Conservation (phyloP, 2,888 invertebrate genomes). For the Ochropleura leucogaster region DNA sequence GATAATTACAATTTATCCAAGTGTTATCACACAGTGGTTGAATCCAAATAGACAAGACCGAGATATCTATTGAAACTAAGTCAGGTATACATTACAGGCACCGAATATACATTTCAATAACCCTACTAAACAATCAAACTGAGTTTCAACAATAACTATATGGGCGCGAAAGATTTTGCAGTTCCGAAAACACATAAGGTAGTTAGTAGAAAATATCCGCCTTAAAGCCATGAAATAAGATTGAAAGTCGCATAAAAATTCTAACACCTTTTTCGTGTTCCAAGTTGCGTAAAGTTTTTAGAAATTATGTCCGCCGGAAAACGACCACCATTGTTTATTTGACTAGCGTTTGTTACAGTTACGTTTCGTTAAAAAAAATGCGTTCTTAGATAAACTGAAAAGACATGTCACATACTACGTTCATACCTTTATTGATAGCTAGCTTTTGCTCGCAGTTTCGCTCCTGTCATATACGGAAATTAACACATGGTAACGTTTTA, state of each 20-base stretch:
- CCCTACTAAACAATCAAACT: background rate
- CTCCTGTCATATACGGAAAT: too few relatives aligned
- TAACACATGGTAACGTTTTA: too few relatives aligned
- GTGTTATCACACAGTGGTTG: background rate
- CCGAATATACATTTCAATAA: background rate
- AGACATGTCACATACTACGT: too few relatives aligned
- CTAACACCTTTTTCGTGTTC: conserved; percentile 19
- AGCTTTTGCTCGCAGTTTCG: too few relatives aligned
- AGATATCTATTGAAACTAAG: background rate
- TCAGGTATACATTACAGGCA: background rate
- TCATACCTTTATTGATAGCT: too few relatives aligned
- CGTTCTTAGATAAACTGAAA: background rate
- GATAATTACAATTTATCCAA: conserved; percentile 19
- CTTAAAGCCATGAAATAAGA: conserved; percentile 6
- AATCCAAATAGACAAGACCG: background rate
- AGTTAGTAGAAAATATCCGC: conserved; percentile 3
- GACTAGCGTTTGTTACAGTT: conserved; percentile 8
- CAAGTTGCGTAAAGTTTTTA: conserved; percentile 18
- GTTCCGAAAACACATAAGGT: conserved; percentile 12
- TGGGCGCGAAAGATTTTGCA: background rate
- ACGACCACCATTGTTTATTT: conserved; percentile 26
- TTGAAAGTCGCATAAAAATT: conserved; percentile 31
- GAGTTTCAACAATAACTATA: background rate
- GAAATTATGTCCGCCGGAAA: conserved; percentile 15
- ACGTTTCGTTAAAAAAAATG: background rate